Evolutionary conservation across 2,888 invertebrate genomes (phyloP), one percentile per base, ranked within the genome.

Genomic region (Sarcophaga caerulescens): DNA sequence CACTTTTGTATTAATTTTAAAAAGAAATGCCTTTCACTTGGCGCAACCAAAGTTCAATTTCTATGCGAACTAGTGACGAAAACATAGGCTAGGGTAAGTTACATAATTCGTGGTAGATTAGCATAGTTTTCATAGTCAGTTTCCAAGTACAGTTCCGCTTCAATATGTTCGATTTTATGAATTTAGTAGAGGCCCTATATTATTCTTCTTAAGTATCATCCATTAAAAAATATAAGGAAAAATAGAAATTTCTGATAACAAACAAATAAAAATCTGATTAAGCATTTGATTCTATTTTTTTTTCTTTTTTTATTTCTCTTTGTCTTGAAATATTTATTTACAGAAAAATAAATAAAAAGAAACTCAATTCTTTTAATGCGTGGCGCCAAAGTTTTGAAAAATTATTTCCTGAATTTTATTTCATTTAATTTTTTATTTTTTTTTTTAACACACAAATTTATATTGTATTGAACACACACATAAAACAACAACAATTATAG

Each of bases 311-410:
- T 52, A 1, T 63, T 52, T 52, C 3, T 17, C 17, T 14, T 52
- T 52, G 52, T 52, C 52, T 80, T 73, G 68, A 69, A 74, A 78
- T 84, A 78, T 86, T 84, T 86, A 84, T 79, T 81, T 81, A 86
- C 59, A 70, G 71, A 82, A 84, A 79, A 35, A 35, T 1, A 35
- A 35, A 35, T 0, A 8, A 35, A 8, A 35, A 35, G 10, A 35
- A 35, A 66, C 60, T 70, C 62, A 81, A 52, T 78, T 78, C 71
- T 66, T 71, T 81, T 83, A 85, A 81, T 82, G 75, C 71, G 77
- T 86, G 87, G 87, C 87, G 87, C 87, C 87, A 86, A 75, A 82
- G 81, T 83, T 85, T 86, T 85, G 85, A 84, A 75, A 75, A 85
- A 82, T 87, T 85, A 86, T 87, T 86, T 86, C 77, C 81, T 85